phyloP scores from a whole-genome alignment of 2,113 vertebrate species.

The Martes martes region DNA sequence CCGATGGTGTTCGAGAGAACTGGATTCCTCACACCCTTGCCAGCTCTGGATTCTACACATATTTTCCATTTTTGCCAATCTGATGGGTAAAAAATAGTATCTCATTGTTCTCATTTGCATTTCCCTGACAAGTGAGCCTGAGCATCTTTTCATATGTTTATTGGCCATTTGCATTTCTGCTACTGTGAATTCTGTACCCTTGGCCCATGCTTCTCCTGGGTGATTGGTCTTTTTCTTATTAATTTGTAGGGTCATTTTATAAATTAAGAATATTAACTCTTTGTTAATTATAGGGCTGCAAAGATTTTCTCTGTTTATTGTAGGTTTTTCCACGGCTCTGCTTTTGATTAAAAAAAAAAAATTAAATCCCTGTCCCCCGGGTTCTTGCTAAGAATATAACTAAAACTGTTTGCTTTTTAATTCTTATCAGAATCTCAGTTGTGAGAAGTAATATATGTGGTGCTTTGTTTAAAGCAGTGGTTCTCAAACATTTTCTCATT shows the following conservation, averaged over 20 bases:
- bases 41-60: conserved; percentile 39
- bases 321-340: not conserved
- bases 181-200: not conserved
- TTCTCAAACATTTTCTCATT: conserved; percentile 14
- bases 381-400: not conserved
- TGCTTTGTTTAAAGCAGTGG: not conserved
- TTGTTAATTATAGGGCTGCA: not conserved
- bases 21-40: not conserved
- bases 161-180: conserved; percentile 58
- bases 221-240: conserved; percentile 33
- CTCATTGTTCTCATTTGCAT: conserved; percentile 59
- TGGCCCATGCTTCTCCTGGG: not conserved
- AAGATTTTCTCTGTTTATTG: not conserved
- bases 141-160: conserved; percentile 60
- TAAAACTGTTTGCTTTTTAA: not conserved
- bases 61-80: conserved; percentile 60
- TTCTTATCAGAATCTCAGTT: not conserved
- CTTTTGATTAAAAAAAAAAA: not conserved
- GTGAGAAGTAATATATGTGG: not conserved
- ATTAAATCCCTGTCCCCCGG: not conserved
- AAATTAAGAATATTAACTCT: conserved; percentile 7
- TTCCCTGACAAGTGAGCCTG: conserved; percentile 61
- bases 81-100: conserved; percentile 65
- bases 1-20: not conserved
- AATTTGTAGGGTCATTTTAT: not conserved